Conservation (phyloP, 2,797 vertebrate genomes). For the Taeniopygia guttata region DNA sequence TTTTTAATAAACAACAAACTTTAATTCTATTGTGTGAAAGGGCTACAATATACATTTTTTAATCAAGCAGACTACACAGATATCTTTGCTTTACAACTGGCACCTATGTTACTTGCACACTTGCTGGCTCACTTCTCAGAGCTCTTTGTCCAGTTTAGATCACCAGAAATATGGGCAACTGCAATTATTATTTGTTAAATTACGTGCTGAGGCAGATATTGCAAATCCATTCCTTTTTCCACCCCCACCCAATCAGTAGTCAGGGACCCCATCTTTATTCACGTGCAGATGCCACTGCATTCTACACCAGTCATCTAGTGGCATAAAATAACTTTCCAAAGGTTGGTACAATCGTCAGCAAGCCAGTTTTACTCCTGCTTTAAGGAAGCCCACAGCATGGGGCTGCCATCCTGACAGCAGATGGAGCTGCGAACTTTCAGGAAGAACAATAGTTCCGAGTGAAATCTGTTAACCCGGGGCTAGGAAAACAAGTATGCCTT, state of each 20-base stretch:
- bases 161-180: conserved; percentile 30
- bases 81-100: conserved; percentile 78
- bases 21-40: conserved; percentile 76
- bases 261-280: conserved; percentile 55
- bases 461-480: conserved; percentile 57
- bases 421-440: conserved; percentile 70
- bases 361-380: conserved; percentile 39
- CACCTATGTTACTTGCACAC: conserved; percentile 69
- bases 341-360: conserved; percentile 39
- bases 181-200: background rate
- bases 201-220: conserved; percentile 15
- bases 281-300: conserved; percentile 8
- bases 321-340: conserved; percentile 19
- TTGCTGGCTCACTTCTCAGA: conserved; percentile 66
- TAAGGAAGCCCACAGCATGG: conserved; percentile 17
- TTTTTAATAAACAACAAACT: conserved; percentile 79
- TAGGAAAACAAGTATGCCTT: conserved; percentile 67
- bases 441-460: conserved; percentile 60
- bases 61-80: conserved; percentile 78
- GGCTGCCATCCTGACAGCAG: conserved; percentile 70
- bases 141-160: conserved; percentile 61
- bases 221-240: background rate
- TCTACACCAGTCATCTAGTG: conserved; percentile 43
- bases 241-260: background rate
- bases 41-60: conserved; percentile 80